A percentile compares a stretch with the other conserved stretches of the same genome.
Conservation (phyloP, 2,888 invertebrate species). For the Epinotia demarniana region DNA sequence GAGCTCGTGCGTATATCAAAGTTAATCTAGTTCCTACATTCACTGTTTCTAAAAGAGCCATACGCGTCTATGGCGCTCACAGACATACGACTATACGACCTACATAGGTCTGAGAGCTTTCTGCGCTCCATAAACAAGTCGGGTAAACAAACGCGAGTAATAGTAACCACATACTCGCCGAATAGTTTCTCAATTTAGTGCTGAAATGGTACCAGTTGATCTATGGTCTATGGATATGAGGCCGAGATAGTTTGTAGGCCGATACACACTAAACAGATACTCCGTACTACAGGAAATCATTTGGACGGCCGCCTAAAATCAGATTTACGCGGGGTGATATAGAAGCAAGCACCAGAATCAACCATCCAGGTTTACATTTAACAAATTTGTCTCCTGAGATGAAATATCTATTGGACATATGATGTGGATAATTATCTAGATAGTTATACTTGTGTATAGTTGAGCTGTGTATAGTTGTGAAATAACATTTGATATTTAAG, state of each 20-base stretch:
- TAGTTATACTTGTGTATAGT: no score
- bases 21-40: slow-evolving; percentile 10
- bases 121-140: slow-evolving; percentile 16
- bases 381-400: no score
- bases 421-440: no score
- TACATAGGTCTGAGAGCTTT: background rate
- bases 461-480: no score
- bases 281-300: no score
- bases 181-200: slow-evolving; percentile 6
- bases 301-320: no score
- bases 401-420: no score
- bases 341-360: no score
- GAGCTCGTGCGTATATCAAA: slow-evolving; percentile 11
- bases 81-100: background rate
- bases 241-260: background rate
- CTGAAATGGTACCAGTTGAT: background rate
- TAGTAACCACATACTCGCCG: slow-evolving; percentile 31
- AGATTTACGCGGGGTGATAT: no score
- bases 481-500: no score
- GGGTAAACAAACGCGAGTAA: slow-evolving; percentile 12
- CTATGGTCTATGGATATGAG: background rate
- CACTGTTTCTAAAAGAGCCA: background rate
- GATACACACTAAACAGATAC: background rate
- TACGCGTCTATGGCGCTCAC: background rate
- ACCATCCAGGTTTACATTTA: no score